Evolutionary conservation across 2,113 vertebrate species (phyloP).

Genomic region (Aramus guarauna): DNA sequence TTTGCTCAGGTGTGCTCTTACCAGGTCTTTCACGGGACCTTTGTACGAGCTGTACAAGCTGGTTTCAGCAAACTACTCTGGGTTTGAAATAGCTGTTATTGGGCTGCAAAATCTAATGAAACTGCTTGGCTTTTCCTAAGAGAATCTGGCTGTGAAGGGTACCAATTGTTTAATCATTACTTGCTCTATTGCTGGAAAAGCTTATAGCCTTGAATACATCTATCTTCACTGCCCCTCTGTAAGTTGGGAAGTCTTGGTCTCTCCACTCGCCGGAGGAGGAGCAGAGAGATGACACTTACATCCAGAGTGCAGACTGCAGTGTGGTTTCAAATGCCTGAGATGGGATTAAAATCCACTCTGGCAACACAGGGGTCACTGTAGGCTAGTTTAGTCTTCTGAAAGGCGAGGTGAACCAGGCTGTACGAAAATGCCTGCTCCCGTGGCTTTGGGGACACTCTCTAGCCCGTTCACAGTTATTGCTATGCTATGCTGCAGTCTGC

Average conservation of each 20-base stretch:
- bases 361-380: not conserved
- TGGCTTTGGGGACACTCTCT: not conserved
- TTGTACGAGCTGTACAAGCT: not conserved
- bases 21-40: not conserved
- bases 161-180: not conserved
- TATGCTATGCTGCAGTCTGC: slow-evolving; percentile 21
- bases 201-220: not conserved
- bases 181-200: not conserved
- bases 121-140: not conserved
- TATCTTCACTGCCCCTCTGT: not conserved
- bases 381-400: not conserved
- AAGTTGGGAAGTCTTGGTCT: not conserved
- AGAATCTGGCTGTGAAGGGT: not conserved
- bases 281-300: not conserved
- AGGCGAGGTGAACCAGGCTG: not conserved
- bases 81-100: not conserved
- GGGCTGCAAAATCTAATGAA: not conserved
- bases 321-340: not conserved
- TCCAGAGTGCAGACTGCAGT: not conserved
- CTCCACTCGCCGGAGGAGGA: not conserved
- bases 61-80: not conserved
- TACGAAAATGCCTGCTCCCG: not conserved
- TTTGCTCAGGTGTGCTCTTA: not conserved
- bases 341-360: not conserved
- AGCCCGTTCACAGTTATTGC: not conserved